Percentiles rank a stretch among this genome's conserved stretches.
phyloP scores from a whole-genome alignment of 2,888 invertebrate species.

The Graphium colonna region DNA sequence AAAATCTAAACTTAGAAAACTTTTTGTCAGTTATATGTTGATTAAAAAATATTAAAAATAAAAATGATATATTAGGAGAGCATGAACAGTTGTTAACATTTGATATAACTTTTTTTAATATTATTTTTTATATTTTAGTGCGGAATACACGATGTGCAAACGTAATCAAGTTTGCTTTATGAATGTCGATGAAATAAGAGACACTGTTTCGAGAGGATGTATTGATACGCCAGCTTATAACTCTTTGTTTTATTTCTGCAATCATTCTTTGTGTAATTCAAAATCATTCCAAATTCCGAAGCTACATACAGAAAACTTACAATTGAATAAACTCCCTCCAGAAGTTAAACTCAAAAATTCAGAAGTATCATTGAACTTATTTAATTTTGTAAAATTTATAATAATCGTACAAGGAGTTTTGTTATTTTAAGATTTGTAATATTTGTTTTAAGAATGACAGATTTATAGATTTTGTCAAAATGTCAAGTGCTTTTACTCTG shows the following conservation, averaged over 20 bases:
- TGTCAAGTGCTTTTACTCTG: slow-evolving; percentile 14
- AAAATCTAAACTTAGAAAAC: no score
- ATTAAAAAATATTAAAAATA: no score
- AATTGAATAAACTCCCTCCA: slow-evolving; percentile 5
- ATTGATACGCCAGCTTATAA: slow-evolving; percentile 46
- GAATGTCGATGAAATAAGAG: slow-evolving; percentile 43
- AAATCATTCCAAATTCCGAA: slow-evolving; percentile 29
- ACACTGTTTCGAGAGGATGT: slow-evolving; percentile 55
- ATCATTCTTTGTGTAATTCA: slow-evolving; percentile 43
- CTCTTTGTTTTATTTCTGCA: slow-evolving; percentile 48
- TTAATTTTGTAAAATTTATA: slow-evolving; percentile 1
- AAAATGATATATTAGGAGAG: no score
- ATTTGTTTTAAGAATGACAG: slow-evolving; percentile 7
- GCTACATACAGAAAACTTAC: slow-evolving; percentile 18
- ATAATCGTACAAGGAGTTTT: slow-evolving; percentile 10
- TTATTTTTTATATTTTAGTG: slow-evolving; percentile 35
- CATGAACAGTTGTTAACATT: not conserved
- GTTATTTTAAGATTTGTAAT: not conserved
- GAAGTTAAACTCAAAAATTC: not conserved
- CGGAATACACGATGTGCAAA: slow-evolving; percentile 47
- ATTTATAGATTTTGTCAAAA: slow-evolving; percentile 8
- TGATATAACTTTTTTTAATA: not conserved
- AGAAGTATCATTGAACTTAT: not conserved
- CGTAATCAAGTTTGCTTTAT: slow-evolving; percentile 51
- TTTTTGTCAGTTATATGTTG: no score